phyloP scores from a whole-genome alignment of 2,888 invertebrate genomes.

The Parascotia fuliginaria region DNA sequence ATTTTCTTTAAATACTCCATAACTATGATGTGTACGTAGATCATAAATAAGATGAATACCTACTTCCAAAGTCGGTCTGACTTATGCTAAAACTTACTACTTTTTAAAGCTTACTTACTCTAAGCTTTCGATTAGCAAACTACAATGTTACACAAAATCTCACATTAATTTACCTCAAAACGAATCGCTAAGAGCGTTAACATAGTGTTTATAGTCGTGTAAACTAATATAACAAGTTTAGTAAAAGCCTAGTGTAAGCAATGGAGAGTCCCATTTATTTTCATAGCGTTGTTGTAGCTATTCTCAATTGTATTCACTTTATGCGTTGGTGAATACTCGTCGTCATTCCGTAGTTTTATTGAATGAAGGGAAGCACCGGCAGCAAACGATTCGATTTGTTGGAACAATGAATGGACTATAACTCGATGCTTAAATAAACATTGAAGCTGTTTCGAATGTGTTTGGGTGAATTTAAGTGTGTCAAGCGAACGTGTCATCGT shows the following conservation, averaged over 20 bases:
- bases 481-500: not conserved
- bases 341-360: slow-evolving; percentile 58
- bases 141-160: too few species aligned
- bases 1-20: too few species aligned
- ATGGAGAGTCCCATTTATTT: slow-evolving; percentile 73
- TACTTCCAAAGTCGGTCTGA: too few species aligned
- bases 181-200: not conserved
- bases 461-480: slow-evolving; percentile 26
- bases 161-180: not conserved
- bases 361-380: slow-evolving; percentile 64
- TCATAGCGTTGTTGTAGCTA: slow-evolving; percentile 65
- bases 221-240: slow-evolving; percentile 5
- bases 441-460: slow-evolving; percentile 31
- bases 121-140: too few species aligned
- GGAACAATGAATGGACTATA: slow-evolving; percentile 76
- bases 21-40: too few species aligned
- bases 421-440: slow-evolving; percentile 46
- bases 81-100: too few species aligned
- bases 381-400: slow-evolving; percentile 68
- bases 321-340: slow-evolving; percentile 64
- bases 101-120: too few species aligned
- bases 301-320: slow-evolving; percentile 69
- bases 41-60: too few species aligned
- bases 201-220: not conserved
- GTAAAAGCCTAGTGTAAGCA: slow-evolving; percentile 16